phyloP scores from a whole-genome alignment of 2,113 vertebrate species.

The Mustela lutreola region DNA sequence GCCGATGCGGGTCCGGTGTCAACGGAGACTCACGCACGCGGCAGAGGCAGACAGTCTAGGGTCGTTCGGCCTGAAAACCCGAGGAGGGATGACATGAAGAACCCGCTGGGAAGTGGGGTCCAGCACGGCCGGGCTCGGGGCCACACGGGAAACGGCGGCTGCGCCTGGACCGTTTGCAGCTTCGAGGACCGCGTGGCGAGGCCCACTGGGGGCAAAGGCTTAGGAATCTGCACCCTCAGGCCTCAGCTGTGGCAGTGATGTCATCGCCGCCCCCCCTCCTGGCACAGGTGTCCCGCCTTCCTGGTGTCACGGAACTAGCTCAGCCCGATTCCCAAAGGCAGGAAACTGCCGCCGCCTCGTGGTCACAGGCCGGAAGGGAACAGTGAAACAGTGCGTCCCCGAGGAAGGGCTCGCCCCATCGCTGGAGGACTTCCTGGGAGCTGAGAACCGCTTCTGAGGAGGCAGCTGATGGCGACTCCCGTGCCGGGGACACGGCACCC shows the following conservation, averaged over 20 bases:
- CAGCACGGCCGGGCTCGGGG: background rate
- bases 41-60: background rate
- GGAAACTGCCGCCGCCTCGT: background rate
- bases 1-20: accelerated
- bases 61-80: background rate
- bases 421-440: background rate
- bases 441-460: accelerated
- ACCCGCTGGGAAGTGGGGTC: too few relatives aligned
- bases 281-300: too few relatives aligned
- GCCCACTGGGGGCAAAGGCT: background rate
- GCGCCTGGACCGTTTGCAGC: accelerated
- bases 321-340: accelerated
- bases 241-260: background rate
- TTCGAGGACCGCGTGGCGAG: accelerated
- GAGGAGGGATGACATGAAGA: background rate
- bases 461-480: background rate
- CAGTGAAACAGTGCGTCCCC: too few relatives aligned
- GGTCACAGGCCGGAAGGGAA: background rate
- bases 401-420: background rate
- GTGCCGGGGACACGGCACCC: accelerated
- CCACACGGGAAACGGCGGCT: accelerated
- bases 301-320: too few relatives aligned
- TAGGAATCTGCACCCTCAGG: too few relatives aligned
- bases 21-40: too few relatives aligned
- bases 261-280: accelerated